Evolutionary conservation across 2,797 vertebrate species (phyloP).

Genomic region (Phoebastria nigripes): DNA sequence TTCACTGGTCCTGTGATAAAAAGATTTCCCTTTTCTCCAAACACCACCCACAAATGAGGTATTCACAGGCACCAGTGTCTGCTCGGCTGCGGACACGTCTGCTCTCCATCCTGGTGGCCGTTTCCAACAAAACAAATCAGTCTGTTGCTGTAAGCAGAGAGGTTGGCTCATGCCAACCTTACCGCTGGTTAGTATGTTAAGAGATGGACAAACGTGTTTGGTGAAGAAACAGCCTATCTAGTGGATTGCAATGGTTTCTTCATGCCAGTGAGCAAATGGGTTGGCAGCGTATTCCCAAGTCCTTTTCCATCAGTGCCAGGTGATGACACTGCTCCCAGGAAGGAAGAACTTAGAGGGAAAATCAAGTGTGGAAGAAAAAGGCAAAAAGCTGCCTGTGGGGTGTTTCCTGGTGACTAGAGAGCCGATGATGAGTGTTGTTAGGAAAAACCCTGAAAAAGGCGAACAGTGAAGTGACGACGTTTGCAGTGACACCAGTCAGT

Average conservation of each 20-base stretch:
- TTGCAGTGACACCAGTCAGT: not conserved
- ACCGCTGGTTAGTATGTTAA: not conserved
- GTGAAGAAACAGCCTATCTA: not conserved
- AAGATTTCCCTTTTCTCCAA: not conserved
- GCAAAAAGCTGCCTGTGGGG: not conserved
- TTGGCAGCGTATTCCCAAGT: not conserved
- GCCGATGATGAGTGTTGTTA: accelerated
- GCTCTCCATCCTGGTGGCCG: not conserved
- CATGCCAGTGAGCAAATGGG: accelerated
- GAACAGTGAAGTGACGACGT: accelerated
- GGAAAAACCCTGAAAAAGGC: not conserved
- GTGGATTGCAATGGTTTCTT: not conserved
- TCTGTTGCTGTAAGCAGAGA: not conserved
- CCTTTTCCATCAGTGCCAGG: not conserved
- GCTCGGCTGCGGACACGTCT: accelerated
- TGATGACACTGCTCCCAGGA: not conserved
- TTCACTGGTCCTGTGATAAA: not conserved
- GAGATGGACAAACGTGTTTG: not conserved
- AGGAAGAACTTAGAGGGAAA: not conserved
- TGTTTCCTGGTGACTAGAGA: not conserved
- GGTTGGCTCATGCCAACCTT: not conserved
- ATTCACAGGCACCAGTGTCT: not conserved
- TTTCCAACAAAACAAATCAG: not conserved
- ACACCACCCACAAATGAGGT: not conserved
- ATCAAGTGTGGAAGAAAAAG: not conserved